Evolutionary conservation across 2,113 vertebrate genomes (phyloP), one percentile per base, ranked within the genome.

Genomic region (Seriola rivoliana): DNA sequence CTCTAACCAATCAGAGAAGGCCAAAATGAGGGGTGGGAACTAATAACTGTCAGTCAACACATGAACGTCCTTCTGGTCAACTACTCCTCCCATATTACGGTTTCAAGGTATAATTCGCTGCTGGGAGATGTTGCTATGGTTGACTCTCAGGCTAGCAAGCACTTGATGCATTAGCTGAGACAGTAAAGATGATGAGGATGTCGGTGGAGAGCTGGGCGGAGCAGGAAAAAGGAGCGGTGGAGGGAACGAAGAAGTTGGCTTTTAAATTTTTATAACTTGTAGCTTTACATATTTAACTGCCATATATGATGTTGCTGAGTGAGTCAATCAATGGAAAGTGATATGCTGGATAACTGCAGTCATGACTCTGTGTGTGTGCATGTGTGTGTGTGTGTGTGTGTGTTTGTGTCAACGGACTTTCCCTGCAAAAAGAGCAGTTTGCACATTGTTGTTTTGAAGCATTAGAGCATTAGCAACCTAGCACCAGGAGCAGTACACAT

Each of bases 371-470:
- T n/a, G 21, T 3, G 9, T 55, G 52, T 55, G 3, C 4, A 11
- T 58, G 54, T 62, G 44, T n/a, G 21, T 3, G 9, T 23, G n/a
- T 55, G 8, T 4, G 1, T 46, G 12, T 46, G 4, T 29, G 29
- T 29, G 29, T 29, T 29, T 29, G 29, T 29, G 29, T 29, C 29
- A 29, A 16, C 19, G 19, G 29, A 29, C 8, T 9, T 16, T n/a
- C 23, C 50, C 46, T 13, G 29, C 40, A 44, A 65, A 50, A 78
- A 19, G 21, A 55, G 17, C 21, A 38, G 9, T 71, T 38, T 60
- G 42, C 44, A 62, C 21, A 8, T 82, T 14, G 5, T 78, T 54
- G 65, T 63, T 50, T 64, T 13, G 63, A 72, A 72, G 63, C 68
- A 72, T 65, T 42, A 9, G 42, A 32, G 21, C 69, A 29, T 77